Percentiles rank a stretch among this genome's conserved stretches.
Evolutionary conservation across 2,113 vertebrate species (phyloP).

Genomic region (Thunnus thynnus): DNA sequence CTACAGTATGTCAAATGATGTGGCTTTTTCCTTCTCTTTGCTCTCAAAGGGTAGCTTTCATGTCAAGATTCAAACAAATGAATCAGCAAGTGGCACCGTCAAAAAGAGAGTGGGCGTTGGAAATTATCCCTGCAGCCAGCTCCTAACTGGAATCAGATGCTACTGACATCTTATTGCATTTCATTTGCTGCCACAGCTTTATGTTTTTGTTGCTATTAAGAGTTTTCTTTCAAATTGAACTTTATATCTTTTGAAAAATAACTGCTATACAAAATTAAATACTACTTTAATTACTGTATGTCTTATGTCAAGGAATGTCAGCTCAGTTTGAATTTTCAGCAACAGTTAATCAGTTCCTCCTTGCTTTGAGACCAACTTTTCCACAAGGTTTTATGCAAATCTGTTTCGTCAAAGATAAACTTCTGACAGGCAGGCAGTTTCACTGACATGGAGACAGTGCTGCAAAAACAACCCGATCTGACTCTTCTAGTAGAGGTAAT

Average conservation of each 20-base stretch:
- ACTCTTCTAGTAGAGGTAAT: neutral
- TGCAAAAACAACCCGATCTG: conserved; percentile 25
- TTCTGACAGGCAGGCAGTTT: conserved; percentile 30
- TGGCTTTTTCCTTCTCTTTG: neutral
- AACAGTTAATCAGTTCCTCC: conserved; percentile 42
- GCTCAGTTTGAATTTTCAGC: neutral
- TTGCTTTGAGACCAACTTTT: conserved; percentile 9
- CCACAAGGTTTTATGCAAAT: conserved; percentile 51
- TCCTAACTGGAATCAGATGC: conserved; percentile 19
- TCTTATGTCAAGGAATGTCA: neutral
- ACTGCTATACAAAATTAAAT: neutral
- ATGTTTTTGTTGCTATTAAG: neutral
- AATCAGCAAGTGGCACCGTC: neutral
- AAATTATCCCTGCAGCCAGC: neutral
- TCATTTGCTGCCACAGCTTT: conserved; percentile 3
- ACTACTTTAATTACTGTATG: neutral
- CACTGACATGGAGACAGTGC: conserved; percentile 6
- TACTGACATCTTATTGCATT: neutral
- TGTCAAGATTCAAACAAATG: conserved; percentile 20
- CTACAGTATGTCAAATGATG: neutral
- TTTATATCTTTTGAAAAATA: neutral
- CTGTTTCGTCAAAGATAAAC: conserved; percentile 21
- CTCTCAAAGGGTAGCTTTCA: neutral
- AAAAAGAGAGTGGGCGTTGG: neutral
- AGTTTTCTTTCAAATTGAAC: neutral